phyloP scores from a whole-genome alignment of 2,888 invertebrate species.

The Lottia scabra region DNA sequence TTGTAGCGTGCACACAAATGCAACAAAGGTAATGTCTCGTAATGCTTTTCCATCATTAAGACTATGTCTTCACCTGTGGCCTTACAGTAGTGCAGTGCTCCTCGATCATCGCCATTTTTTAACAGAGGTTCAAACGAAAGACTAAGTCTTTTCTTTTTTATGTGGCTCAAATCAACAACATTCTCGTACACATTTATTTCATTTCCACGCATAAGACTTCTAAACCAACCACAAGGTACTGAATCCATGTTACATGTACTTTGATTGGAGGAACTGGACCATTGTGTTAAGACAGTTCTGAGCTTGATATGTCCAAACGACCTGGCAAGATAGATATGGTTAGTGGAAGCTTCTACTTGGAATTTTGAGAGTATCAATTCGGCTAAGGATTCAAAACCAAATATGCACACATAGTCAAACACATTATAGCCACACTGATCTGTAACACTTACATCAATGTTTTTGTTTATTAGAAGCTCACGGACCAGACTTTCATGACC shows the following conservation, averaged over 20 bases:
- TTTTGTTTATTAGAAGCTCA: slow-evolving; percentile 22
- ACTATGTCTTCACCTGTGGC: slow-evolving; percentile 23
- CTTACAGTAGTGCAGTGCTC: slow-evolving; percentile 15
- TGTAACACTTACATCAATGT: slow-evolving; percentile 5
- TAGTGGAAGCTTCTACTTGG: neutral
- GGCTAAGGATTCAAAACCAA: slow-evolving; percentile 22
- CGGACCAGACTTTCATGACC: slow-evolving; percentile 25
- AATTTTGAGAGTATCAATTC: neutral
- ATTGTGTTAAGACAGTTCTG: neutral
- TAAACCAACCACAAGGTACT: neutral
- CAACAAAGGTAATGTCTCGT: slow-evolving; percentile 20
- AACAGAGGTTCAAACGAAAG: neutral
- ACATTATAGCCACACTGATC: slow-evolving; percentile 18
- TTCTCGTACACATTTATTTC: neutral
- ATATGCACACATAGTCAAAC: slow-evolving; percentile 31
- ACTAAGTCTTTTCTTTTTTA: neutral
- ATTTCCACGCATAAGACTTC: neutral
- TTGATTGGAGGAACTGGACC: too few species aligned
- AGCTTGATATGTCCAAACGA: neutral
- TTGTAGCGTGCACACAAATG: slow-evolving; percentile 26
- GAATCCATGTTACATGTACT: too few species aligned
- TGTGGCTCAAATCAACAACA: neutral
- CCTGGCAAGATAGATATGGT: neutral
- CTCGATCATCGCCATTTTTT: slow-evolving; percentile 9
- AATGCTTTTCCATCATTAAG: slow-evolving; percentile 12